phyloP scores from a whole-genome alignment of 2,113 vertebrate species.

The Eretmochelys imbricata region DNA sequence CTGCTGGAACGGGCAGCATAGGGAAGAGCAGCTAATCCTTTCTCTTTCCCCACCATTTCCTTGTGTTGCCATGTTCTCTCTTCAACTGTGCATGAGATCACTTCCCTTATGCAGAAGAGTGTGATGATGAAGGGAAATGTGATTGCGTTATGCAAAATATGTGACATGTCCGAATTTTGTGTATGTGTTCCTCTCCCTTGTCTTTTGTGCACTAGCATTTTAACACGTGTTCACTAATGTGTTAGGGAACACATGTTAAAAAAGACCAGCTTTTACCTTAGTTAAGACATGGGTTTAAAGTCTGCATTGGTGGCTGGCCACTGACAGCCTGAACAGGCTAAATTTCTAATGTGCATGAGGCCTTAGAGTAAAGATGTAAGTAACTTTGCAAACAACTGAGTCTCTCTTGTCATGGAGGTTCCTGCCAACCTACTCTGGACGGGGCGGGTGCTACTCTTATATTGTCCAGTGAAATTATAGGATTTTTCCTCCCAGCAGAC shows the following conservation, averaged over 20 bases:
- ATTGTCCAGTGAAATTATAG: background rate
- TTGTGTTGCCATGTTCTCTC: background rate
- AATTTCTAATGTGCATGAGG: background rate
- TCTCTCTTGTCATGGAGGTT: background rate
- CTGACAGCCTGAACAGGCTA: background rate
- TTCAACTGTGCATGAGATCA: background rate
- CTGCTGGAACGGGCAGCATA: background rate
- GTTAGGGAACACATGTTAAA: background rate
- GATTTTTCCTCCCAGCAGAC: background rate
- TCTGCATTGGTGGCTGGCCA: background rate
- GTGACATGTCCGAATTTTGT: background rate
- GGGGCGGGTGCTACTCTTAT: background rate
- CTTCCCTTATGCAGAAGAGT: background rate
- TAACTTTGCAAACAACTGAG: background rate
- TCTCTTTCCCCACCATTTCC: background rate
- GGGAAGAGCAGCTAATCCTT: background rate
- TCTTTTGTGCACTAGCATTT: background rate
- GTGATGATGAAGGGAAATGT: fast-evolving
- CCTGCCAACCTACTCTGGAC: too few relatives aligned
- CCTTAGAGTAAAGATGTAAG: fast-evolving
- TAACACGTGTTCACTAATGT: background rate
- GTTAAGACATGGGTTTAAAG: background rate
- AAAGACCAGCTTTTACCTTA: background rate
- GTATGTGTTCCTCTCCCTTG: background rate
- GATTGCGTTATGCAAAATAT: fast-evolving